These are phyloP conservation scores for Regulus satrapa DNA, from an alignment of 2,113 vertebrate species.

Conservation along the genomic window DNA sequence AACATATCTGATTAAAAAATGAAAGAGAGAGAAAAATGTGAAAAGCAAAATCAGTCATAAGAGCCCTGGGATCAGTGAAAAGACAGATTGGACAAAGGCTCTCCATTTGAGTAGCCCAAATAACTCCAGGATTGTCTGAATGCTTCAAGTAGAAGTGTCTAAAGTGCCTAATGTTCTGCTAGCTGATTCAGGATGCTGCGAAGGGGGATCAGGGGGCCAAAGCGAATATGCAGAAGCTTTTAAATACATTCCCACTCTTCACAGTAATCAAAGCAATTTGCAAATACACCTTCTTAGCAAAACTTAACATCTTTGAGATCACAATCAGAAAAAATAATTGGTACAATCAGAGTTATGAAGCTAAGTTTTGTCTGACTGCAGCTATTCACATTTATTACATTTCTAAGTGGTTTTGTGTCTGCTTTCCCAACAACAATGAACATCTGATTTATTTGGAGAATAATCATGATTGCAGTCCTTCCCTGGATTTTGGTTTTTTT, in stretches of 20 bases:
- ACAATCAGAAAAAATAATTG: conserved; percentile 45
- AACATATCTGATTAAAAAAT: conserved; percentile 55
- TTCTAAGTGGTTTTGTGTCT: conserved; percentile 10
- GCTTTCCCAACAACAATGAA: neutral
- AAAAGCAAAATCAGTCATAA: conserved; percentile 10
- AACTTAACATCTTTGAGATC: conserved; percentile 31
- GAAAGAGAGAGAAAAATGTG: neutral
- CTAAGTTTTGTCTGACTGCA: neutral
- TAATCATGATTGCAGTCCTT: neutral
- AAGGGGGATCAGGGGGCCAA: neutral
- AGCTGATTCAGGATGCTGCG: neutral
- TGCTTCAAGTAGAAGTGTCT: neutral
- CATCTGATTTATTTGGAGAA: neutral
- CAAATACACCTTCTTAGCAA: conserved; percentile 11
- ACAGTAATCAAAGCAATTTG: conserved; percentile 8
- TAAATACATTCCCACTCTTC: neutral
- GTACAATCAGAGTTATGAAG: neutral
- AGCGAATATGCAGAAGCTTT: neutral
- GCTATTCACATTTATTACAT: conserved; percentile 26
- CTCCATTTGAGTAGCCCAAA: neutral
- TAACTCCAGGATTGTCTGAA: neutral
- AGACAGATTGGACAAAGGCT: neutral
- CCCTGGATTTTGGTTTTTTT: neutral
- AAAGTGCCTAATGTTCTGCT: neutral
- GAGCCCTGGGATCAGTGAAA: conserved; percentile 20